Base-by-base conservation (phyloP, 2,797 vertebrate species). In the Hemibagrus guttatus region DNA sequence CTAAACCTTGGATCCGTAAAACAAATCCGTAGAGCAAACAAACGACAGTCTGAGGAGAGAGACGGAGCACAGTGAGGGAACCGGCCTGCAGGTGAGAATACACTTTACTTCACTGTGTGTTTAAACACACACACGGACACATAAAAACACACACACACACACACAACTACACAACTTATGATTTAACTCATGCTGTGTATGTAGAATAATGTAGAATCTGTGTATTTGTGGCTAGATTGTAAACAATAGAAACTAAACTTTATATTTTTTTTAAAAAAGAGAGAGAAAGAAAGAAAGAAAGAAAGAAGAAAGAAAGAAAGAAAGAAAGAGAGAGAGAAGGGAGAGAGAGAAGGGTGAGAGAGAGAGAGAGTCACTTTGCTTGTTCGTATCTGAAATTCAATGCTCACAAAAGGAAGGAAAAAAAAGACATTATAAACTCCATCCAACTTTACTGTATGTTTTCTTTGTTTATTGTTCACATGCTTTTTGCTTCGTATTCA, bases 1-100 rank as follows among this genome's bases (percentile, higher is more conserved):
- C 42, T 81, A 81, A 81, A 81, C 11, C 80, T 81, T 61, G 79
- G 26, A 81, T 81, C 42, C 14, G 13, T 46, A 63, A 46, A n/a
- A 17, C 35, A 19, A 49, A 9, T 49, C 46, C 58, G 3, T 46
- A 81, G 17, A n/a, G 35, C 42, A 81, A 64, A 64, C 80, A n/a
- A 31, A 19, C 42, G 17, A 23, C 59, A 49, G 39, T 46, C 17
- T 81, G 59, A 28, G 59, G 79, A 81, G 59, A 81, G 59, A 59
- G 31, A 59, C 56, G 21, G 31, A 42, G 58, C 31, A 0, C 56
- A 61, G 78, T 5, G 16, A 49, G 28, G 23, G 26, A 64, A 64
- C 61, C 4, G 8, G 80, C 26, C 61, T 81, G 59, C 14, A 81
- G 80, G 80, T 81, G 26, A 81, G 80, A 28, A 28, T 16, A 63